Conservation (phyloP, 2,888 invertebrate species). For the Sphaerophoria taeniata region DNA sequence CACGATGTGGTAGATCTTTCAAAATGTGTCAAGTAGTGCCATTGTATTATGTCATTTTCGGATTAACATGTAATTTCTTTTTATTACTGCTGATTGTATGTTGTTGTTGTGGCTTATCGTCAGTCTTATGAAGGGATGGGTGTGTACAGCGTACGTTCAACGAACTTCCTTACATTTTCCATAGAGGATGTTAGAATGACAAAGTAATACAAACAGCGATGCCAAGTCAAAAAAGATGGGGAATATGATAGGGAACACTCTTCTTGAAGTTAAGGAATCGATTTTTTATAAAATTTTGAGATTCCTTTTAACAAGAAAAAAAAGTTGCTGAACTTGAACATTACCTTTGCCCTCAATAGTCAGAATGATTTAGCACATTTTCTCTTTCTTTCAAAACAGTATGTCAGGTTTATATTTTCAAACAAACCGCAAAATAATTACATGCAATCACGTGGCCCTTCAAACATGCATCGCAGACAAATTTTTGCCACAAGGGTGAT, state of each 20-base stretch:
- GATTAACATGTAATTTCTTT: conserved; percentile 54
- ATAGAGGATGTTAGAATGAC: no score
- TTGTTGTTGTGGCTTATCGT: not conserved
- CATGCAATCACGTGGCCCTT: not conserved
- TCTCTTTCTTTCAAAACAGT: not conserved
- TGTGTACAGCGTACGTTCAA: no score
- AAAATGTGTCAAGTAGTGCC: conserved; percentile 69
- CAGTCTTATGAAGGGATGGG: no score
- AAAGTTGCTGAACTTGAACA: no score
- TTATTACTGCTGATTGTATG: conserved; percentile 11
- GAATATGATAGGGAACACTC: no score
- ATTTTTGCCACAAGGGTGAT: conserved; percentile 22
- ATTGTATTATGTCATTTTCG: conserved; percentile 68
- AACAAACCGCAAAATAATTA: not conserved
- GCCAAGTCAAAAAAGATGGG: no score
- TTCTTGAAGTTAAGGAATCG: no score
- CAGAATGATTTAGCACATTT: not conserved
- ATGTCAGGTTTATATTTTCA: not conserved
- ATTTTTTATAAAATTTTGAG: no score
- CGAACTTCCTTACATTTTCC: no score
- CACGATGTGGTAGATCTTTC: conserved; percentile 49
- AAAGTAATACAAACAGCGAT: no score
- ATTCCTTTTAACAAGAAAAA: no score
- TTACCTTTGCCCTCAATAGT: no score
- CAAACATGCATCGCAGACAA: not conserved